Percentiles rank a stretch among this genome's conserved stretches.
These are phyloP conservation scores for Petrosia ficiformis DNA, from an alignment of 37 sponge, comb jelly and placozoan species.

Conservation along the genomic window DNA sequence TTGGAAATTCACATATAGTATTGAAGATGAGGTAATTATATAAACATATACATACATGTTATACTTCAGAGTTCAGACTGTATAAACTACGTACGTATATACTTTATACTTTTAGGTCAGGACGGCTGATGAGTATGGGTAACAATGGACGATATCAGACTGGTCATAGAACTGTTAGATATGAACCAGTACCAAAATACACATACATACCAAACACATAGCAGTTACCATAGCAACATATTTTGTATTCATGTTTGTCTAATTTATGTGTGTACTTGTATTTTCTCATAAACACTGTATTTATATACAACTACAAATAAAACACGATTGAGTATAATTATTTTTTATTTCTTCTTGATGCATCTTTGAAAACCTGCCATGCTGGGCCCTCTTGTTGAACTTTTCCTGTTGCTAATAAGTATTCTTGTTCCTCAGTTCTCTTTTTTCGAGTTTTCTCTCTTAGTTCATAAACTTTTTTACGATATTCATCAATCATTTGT, in stretches of 20 bases:
- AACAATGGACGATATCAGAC: constrained; percentile 53
- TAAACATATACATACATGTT: too few species aligned
- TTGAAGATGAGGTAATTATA: constrained; percentile 24
- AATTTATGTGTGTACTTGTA: too few species aligned
- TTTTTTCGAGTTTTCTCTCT: constrained; percentile 35
- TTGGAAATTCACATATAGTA: constrained; percentile 59
- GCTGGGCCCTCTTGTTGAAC: constrained; percentile 30
- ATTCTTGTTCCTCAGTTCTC: constrained; percentile 53
- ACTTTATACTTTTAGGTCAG: constrained; percentile 13
- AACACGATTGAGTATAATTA: too few species aligned
- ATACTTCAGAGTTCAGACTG: too few species aligned
- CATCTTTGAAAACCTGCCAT: constrained; percentile 56
- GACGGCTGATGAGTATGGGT: constrained; percentile 45
- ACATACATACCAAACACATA: constrained; percentile 17
- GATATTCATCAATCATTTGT: constrained; percentile 80
- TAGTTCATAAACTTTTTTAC: constrained; percentile 41
- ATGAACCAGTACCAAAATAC: constrained; percentile 9
- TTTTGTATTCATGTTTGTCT: not conserved
- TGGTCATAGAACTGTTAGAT: constrained; percentile 20
- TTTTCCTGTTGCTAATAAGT: constrained; percentile 70
- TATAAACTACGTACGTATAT: not conserved
- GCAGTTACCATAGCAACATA: not conserved
- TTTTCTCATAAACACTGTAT: too few species aligned
- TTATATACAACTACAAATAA: too few species aligned
- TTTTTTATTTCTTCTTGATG: constrained; percentile 27